phyloP scores from a whole-genome alignment of 1,140 invertebrate species.

The Temnothorax curvispinosus region DNA sequence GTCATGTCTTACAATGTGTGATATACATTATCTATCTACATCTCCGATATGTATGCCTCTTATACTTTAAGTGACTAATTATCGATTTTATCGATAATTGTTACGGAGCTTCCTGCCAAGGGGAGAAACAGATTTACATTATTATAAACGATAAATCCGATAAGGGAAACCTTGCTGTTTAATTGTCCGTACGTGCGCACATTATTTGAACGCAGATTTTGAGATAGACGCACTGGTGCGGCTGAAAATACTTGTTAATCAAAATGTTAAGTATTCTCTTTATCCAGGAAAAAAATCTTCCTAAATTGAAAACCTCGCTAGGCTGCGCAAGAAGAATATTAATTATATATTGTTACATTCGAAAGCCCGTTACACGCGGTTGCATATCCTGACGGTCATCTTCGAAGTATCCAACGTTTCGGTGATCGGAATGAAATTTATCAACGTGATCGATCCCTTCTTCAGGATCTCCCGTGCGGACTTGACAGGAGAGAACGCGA shows the following conservation, averaged over 20 bases:
- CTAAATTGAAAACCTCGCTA: background rate
- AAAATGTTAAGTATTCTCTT: background rate
- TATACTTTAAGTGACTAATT: background rate
- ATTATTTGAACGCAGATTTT: background rate
- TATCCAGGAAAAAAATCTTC: background rate
- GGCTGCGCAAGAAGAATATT: too few relatives aligned
- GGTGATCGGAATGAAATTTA: slow-evolving; percentile 34
- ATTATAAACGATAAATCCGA: slow-evolving; percentile 20
- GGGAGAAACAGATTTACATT: background rate
- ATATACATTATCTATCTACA: background rate
- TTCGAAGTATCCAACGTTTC: background rate
- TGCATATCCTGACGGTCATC: background rate
- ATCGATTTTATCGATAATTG: background rate
- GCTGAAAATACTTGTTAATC: background rate
- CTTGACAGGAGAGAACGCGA: slow-evolving; percentile 64
- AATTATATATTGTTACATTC: background rate
- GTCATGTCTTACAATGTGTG: background rate
- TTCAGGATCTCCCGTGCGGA: slow-evolving; percentile 66
- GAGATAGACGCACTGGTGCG: background rate
- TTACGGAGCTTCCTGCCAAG: background rate
- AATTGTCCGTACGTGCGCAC: background rate
- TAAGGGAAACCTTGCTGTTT: background rate
- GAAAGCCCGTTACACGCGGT: background rate
- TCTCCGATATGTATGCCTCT: background rate
- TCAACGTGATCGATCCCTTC: slow-evolving; percentile 69